These are phyloP conservation scores for Lepidothrix coronata DNA, from an alignment of 2,113 vertebrate species.

Conservation along the genomic window DNA sequence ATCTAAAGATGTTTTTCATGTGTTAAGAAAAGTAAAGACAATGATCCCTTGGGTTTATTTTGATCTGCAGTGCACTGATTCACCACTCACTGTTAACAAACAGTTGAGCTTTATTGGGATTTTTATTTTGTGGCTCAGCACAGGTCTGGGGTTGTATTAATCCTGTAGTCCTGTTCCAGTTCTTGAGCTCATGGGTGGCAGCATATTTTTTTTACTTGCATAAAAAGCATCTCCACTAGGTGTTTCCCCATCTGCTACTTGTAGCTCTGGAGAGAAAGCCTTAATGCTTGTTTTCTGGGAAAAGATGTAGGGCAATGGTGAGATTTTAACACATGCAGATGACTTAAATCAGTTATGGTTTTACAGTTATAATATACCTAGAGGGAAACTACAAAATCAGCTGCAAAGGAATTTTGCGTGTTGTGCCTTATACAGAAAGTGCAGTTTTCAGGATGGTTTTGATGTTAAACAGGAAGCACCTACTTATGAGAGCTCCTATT, in stretches of 20 bases:
- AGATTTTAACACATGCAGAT: neutral
- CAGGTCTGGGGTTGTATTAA: neutral
- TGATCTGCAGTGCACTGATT: neutral
- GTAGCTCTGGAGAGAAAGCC: neutral
- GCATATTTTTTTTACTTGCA: accelerated
- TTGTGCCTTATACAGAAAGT: neutral
- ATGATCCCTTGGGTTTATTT: neutral
- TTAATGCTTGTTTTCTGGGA: neutral
- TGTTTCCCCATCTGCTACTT: neutral
- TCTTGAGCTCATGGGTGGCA: neutral
- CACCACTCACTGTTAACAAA: neutral
- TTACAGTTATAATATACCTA: neutral
- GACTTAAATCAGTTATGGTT: neutral
- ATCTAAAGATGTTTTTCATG: neutral
- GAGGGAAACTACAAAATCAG: neutral
- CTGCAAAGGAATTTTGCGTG: neutral
- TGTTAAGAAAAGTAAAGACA: neutral
- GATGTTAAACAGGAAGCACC: neutral
- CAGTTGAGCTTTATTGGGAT: neutral
- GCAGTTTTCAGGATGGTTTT: neutral
- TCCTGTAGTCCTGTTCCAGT: neutral
- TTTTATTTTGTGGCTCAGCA: neutral
- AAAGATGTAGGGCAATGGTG: neutral
- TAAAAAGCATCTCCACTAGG: neutral
- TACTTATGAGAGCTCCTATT: neutral